Evolutionary conservation across 2,113 vertebrate genomes (phyloP), one percentile per base, ranked within the genome.

Genomic region (Otis tarda): DNA sequence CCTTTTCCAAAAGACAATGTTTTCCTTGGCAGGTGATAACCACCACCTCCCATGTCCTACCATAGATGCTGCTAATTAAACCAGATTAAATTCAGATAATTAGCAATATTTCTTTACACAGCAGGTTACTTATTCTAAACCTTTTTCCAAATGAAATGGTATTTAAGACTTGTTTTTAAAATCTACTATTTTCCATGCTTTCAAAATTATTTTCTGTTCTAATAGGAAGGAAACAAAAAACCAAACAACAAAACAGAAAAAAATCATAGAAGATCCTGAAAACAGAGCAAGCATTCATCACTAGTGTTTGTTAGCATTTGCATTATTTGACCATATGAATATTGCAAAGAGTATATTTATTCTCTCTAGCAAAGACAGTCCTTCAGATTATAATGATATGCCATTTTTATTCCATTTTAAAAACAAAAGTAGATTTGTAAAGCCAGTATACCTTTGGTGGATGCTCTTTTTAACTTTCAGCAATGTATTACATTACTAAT

Each of bases 41-140:
- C 65, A 94, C 33, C 43, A 94, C 87, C 87, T 96, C 95, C 87
- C 79, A 93, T 20, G 0, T 91, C 90, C 74, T 81, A 93, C 61
- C 0, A 0, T 82, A 75, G 92, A 78, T 95, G 78, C 67, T 80
- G 70, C 67, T 97, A 96, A 97, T 95, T 96, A 96, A 96, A 89
- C 87, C 80, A 87, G 55, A 60, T 77, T 69, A 96, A 96, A 91
- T 95, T 75, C 67, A 87, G 91, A 88, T 94, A 93, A 95, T 95
- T 96, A 96, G 75, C 61, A 91, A 93, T 25, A 55, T 93, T 94
- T 94, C 71, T 69, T 61, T 89, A 89, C 74, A 83, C 6, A 4
- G 78, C 75, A 85, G 7, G 24, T 89, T 94, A 82, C 64, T 93
- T 87, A 73, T 75, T 87, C 57, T 73, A 89, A 91, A 87, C 55